Percentiles rank a stretch among this genome's conserved stretches.
phyloP scores from a whole-genome alignment of 2,888 invertebrate genomes.

The Chaetogeoica ovagalla region DNA sequence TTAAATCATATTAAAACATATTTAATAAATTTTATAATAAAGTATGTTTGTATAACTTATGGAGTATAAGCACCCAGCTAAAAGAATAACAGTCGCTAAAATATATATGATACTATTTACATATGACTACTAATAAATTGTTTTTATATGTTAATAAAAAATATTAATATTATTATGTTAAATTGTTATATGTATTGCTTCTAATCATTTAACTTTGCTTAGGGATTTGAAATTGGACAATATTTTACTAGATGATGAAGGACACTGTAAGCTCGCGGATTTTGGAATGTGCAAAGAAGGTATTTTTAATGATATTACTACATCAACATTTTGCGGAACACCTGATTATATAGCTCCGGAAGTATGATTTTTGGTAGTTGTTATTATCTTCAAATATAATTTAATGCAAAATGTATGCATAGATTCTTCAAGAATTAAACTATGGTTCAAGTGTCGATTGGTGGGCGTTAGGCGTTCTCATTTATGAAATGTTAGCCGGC shows the following conservation, averaged over 20 bases:
- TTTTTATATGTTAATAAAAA: too few relatives aligned
- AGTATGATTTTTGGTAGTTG: slow-evolving; percentile 60
- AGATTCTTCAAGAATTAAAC: slow-evolving; percentile 89
- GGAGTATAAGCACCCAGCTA: too few relatives aligned
- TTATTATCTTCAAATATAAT: neutral
- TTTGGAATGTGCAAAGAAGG: slow-evolving; percentile 99
- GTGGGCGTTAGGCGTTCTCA: slow-evolving; percentile 97
- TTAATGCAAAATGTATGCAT: neutral
- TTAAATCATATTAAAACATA: too few relatives aligned
- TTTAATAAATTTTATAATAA: too few relatives aligned
- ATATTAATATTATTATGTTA: too few relatives aligned
- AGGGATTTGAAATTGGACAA: slow-evolving; percentile 98
- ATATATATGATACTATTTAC: too few relatives aligned
- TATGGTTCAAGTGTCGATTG: slow-evolving; percentile 88
- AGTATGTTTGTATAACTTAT: too few relatives aligned
- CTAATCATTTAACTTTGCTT: slow-evolving; percentile 55
- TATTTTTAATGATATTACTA: slow-evolving; percentile 84
- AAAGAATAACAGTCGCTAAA: too few relatives aligned
- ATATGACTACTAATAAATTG: too few relatives aligned
- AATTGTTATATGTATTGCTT: neutral
- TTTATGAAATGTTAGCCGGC: slow-evolving; percentile 99
- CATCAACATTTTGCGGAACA: slow-evolving; percentile 98
- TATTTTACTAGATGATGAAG: slow-evolving; percentile 93
- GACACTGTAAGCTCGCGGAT: slow-evolving; percentile 90
- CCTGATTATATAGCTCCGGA: slow-evolving; percentile 99